A percentile compares a stretch with the other conserved stretches of the same genome.
These are phyloP conservation scores for Platalea minor DNA, from an alignment of 2,797 vertebrate genomes.

Conservation along the genomic window DNA sequence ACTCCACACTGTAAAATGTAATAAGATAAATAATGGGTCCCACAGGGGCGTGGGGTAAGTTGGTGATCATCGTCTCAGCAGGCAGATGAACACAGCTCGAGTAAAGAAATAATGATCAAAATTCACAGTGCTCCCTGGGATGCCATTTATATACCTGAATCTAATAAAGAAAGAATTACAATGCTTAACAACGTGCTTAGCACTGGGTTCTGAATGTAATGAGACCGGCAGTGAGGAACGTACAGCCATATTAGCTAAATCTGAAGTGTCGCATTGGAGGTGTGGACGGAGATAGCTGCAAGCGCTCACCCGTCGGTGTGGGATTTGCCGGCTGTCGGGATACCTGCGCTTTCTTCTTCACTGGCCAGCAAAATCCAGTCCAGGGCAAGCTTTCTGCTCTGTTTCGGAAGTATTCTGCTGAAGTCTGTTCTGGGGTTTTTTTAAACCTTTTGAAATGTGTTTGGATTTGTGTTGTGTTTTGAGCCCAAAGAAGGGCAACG, in stretches of 20 bases:
- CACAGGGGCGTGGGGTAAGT: slow-evolving; percentile 29
- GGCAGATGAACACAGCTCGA: slow-evolving; percentile 56
- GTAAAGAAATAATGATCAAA: slow-evolving; percentile 72
- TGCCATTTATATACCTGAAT: slow-evolving; percentile 63
- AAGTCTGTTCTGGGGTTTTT: neutral
- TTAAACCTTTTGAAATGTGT: neutral
- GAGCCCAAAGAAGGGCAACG: too few species aligned
- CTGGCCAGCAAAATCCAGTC: neutral
- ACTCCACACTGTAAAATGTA: slow-evolving; percentile 67
- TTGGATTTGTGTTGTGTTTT: neutral
- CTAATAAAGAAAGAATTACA: slow-evolving; percentile 69
- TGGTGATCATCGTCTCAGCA: slow-evolving; percentile 73
- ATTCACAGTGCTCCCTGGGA: slow-evolving; percentile 59
- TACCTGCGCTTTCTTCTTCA: neutral
- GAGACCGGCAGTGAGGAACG: neutral
- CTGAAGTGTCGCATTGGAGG: neutral
- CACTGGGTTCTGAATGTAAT: neutral
- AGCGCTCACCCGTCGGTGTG: rapidly evolving
- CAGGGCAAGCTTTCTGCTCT: neutral
- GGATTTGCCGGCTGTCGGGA: neutral
- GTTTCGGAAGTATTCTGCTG: neutral
- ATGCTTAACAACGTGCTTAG: slow-evolving; percentile 33
- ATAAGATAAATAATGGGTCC: slow-evolving; percentile 73
- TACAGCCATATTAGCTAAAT: neutral
- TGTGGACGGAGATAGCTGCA: rapidly evolving